Evolutionary conservation across 2,113 vertebrate species (phyloP).

Genomic region (Alethe castanea): DNA sequence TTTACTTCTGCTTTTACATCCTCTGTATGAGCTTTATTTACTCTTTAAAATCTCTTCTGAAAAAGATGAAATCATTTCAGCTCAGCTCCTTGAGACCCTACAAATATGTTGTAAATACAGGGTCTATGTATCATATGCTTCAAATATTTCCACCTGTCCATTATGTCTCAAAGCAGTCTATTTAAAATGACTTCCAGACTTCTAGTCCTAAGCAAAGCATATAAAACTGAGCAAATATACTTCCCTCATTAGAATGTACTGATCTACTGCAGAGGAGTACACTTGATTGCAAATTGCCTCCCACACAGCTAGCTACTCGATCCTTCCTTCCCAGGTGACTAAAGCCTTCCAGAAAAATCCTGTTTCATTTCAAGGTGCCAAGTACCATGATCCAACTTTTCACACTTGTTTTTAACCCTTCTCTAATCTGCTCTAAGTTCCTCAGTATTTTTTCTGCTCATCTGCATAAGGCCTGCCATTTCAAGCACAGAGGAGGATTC

Average conservation of each 20-base stretch:
- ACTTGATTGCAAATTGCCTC: constrained; percentile 68
- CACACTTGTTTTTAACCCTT: constrained; percentile 36
- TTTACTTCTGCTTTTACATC: neutral
- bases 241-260: constrained; percentile 64
- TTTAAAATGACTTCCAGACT: constrained; percentile 33
- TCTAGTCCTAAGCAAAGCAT: constrained; percentile 46
- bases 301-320: constrained; percentile 48
- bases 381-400: constrained; percentile 3
- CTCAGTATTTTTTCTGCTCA: neutral
- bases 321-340: constrained; percentile 63
- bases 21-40: neutral
- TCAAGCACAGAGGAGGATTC: neutral
- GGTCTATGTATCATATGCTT: neutral
- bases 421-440: neutral
- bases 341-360: constrained; percentile 67
- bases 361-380: constrained; percentile 36
- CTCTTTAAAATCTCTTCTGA: neutral
- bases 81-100: neutral
- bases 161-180: constrained; percentile 22
- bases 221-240: constrained; percentile 36
- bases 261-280: constrained; percentile 65
- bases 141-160: constrained; percentile 35
- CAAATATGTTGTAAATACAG: neutral
- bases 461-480: neutral
- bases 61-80: neutral